A percentile compares a stretch with the other conserved stretches of the same genome.
Evolutionary conservation across 2,888 invertebrate species (phyloP).

Genomic region (Catocala fraxini): DNA sequence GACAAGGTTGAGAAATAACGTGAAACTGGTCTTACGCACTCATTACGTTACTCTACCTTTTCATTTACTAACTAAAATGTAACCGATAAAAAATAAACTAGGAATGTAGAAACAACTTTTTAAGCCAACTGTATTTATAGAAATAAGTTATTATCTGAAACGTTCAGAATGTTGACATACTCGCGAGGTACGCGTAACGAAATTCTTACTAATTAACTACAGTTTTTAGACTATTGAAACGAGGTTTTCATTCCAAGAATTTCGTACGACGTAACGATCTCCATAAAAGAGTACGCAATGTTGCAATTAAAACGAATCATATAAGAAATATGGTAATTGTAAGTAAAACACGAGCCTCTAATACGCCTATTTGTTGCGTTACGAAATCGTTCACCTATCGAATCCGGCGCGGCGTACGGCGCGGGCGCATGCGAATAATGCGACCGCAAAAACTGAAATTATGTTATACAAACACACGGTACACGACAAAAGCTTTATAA

Average conservation of each 20-base stretch:
- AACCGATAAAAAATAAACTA: conserved; percentile 24
- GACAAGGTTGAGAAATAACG: conserved; percentile 84
- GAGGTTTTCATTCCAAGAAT: conserved; percentile 14
- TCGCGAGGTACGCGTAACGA: conserved; percentile 8
- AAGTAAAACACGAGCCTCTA: conserved; percentile 30
- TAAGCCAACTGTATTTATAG: conserved; percentile 23
- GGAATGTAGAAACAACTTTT: conserved; percentile 22
- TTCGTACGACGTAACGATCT: conserved; percentile 5
- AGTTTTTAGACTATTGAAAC: conserved; percentile 13
- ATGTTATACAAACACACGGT: conserved; percentile 56
- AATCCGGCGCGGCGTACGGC: conserved; percentile 48
- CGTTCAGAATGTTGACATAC: conserved; percentile 22
- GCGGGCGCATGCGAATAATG: conserved; percentile 28
- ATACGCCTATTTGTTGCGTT: conserved; percentile 47
- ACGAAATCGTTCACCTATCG: conserved; percentile 64
- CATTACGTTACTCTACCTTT: conserved; percentile 50
- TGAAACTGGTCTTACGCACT: conserved; percentile 65
- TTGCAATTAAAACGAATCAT: conserved; percentile 5
- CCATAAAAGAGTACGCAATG: conserved; percentile 9
- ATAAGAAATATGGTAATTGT: conserved; percentile 28
- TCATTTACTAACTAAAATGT: conserved; percentile 40
- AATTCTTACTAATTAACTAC: conserved; percentile 29
- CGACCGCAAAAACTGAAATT: conserved; percentile 51
- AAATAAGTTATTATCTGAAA: conserved; percentile 34
- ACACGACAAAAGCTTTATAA: conserved; percentile 72